Base-by-base conservation (phyloP, 2,888 invertebrate genomes). In the Torymus tubicola region DNA sequence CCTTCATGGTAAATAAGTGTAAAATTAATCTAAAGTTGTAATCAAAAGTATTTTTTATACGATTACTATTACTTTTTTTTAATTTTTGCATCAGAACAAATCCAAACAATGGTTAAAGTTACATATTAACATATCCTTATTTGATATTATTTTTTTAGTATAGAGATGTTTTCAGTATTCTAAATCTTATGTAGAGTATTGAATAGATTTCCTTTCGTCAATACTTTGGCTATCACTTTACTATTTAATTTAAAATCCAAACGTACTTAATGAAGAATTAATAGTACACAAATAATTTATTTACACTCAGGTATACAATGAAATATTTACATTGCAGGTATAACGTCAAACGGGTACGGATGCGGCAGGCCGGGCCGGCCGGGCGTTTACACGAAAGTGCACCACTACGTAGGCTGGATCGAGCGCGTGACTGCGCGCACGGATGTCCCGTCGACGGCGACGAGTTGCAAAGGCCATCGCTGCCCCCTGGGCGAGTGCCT, bases 291-390 rank as follows among this genome's bases (percentile, higher is more conserved):
- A 31, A 31, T 31, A 31, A 31, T 31, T 31, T 5, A 3, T 5
- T 31, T 31, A 31, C 31, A 31, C 31, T 3, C 31, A 31, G 31
- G 5, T 31, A 31, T 31, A 31, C 31, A 31, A 4, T 31, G 3
- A 31, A 31, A 31, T 5, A 31, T 31, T 18, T 3, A 14, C 1
- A 21, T 71, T 83, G 12, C 85, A 93, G 95, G 96, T 12, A 95
- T 96, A 13, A 96, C 96, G 0, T 95, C 95, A 84, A 96, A 96
- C 87, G 96, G 96, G 0, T 95, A 95, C 88, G 96, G 96, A 0
- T 96, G 96, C 89, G 96, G 96, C 0, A 92, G 96, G 83, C 95
- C 95, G 0, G 94, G 95, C 87, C 92, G 96, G 10, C 96, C 96
- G 16, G 96, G 96, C 57, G 95, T 96, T 64, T 96, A 96, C 91